Evolutionary conservation across 37 sponge, comb jelly and placozoan genomes (phyloP), one percentile per base, ranked within the genome.

Genomic region (Bolinopsis microptera): DNA sequence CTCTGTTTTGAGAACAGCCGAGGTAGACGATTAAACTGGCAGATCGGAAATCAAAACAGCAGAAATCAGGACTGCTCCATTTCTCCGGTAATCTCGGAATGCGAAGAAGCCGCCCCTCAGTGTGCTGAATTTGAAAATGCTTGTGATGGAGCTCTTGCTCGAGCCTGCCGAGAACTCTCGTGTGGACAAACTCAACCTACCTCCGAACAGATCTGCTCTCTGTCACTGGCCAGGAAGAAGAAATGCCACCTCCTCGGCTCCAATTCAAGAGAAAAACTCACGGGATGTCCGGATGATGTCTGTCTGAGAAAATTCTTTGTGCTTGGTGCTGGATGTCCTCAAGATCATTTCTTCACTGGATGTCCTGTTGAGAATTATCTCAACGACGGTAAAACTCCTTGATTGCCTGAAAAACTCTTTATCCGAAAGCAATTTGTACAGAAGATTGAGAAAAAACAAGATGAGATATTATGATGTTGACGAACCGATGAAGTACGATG

Each of bases 271-370:
- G 27, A 18, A 3, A 34, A 2, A 21, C 27, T 32, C 8, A 22
- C 21, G 1, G 18, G 0, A 18, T 77, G 80, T 32, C 36, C 34
- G 21, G 35, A 35, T 1, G 80, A 77, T 32, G 80, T 35, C 8
- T 77, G 80, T 77, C 5, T 77, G 80, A 77, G 80, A 36, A 77
- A 77, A 36, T 77, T 35, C 36, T 77, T 77, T 34, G 36, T 77
- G 1, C 35, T 77, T 18, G 80, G 80, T 34, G 37, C 80, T 13
- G 80, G 80, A 36, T 77, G 80, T 32, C 80, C 80, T 2, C 80
- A 77, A 32, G 80, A 77, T 77, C 35, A 34, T 1, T 77, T 77
- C 80, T 77, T 77, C 33, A 77, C 1, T 77, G 80, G 35, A 1
- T 77, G 80, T 32, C 80, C 80, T 35, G 3, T 31, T 3, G 80